Conservation (phyloP, 2,797 vertebrate species). For the Diceros bicornis region DNA sequence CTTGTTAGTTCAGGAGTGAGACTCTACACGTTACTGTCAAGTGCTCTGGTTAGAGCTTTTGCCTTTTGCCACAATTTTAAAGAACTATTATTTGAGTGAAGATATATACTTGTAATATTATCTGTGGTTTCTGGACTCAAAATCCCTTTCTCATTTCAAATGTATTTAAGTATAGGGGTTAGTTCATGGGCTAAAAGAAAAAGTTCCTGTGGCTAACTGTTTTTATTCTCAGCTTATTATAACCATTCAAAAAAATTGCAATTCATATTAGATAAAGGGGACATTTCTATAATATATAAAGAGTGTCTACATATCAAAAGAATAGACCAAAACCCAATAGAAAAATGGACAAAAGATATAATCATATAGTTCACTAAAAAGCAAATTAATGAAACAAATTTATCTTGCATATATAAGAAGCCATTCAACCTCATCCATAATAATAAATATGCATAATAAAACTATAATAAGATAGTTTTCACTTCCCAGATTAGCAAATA, state of each 20-base stretch:
- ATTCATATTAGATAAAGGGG: slow-evolving; percentile 47
- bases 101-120: slow-evolving; percentile 7
- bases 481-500: slow-evolving; percentile 12
- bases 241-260: neutral
- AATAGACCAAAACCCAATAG: neutral
- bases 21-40: neutral
- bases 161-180: slow-evolving; percentile 24
- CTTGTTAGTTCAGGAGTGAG: slow-evolving; percentile 51
- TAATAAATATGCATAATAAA: neutral
- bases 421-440: neutral
- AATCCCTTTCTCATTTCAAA: slow-evolving; percentile 37
- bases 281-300: slow-evolving; percentile 26
- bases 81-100: slow-evolving; percentile 11
- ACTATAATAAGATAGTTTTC: neutral
- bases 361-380: slow-evolving; percentile 8
- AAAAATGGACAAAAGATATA: neutral
- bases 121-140: neutral
- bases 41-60: slow-evolving; percentile 13
- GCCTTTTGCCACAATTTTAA: slow-evolving; percentile 10
- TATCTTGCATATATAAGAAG: neutral
- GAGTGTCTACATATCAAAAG: neutral
- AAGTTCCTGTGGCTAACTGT: neutral
- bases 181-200: neutral
- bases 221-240: slow-evolving; percentile 49
- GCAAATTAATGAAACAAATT: neutral